Base-by-base conservation (phyloP, 2,888 invertebrate genomes). In the Drosophila nigricruria region DNA sequence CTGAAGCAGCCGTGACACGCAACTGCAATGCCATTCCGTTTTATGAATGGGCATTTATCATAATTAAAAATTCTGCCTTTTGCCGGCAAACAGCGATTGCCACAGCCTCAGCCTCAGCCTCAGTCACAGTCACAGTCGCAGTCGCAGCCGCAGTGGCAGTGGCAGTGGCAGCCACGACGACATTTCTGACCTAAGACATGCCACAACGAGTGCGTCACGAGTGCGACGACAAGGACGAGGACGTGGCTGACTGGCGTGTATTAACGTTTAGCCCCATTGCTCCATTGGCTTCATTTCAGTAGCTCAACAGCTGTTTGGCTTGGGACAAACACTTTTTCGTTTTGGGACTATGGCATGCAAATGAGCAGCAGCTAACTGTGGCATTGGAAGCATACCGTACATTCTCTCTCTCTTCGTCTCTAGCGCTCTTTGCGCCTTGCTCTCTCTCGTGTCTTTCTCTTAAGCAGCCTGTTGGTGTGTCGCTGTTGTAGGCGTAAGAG, bases 181-280 rank as follows among this genome's bases (percentile, higher is more conserved):
- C 76, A 78, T 81, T 86, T 78, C 87, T 90, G 89, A 90, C 89
- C 89, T 90, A 90, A 90, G 89, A 90, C 91, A 89, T 89, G 82
- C 77, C 78, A 53, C 77, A 75, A 61, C 67, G 81, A 82, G 72
- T 87, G 82, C 84, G 78, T 76, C 85, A 81, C 72, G 73, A 65
- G 67, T 45, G 20, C 66, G 34, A 56, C 20, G 62, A 70, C 72
- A 54, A 64, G 61, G 60, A 59, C 56, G 60, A 66, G 54, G 50
- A 65, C 47, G 57, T 53, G 61, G 70, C 56, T 75, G 77, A 58
- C 62, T 71, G 70, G 52, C 70, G 54, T 60, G 61, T 58, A 71
- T 79, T 67, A 77, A 77, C 79, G 62, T 66, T 63, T 60, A 71
- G 75, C 58, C 64, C 66, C 64, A 66, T 69, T 71, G 78, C 81